Evolutionary conservation across 2,888 invertebrate genomes (phyloP).

Genomic region (Limnephilus marmoratus): DNA sequence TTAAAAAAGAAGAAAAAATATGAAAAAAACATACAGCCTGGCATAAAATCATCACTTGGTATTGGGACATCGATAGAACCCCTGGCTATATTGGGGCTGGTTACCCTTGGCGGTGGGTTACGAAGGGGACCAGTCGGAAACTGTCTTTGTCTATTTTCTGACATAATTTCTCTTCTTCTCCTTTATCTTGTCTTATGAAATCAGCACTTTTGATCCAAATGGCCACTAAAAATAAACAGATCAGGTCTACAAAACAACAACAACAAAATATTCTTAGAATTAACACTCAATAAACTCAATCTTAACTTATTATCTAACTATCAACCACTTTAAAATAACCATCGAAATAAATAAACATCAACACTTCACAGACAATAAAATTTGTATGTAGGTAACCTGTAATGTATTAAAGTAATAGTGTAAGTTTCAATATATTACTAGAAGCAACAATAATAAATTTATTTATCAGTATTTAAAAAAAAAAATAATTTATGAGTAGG

Average conservation of each 20-base stretch:
- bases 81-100: background rate
- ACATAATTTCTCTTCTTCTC: conserved; percentile 3
- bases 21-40: background rate
- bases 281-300: background rate
- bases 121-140: conserved; percentile 57
- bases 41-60: background rate
- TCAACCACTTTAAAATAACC: background rate
- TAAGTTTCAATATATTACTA: background rate
- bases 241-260: background rate
- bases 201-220: background rate
- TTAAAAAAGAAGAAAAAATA: background rate
- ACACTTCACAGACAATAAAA: background rate
- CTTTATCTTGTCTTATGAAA: background rate
- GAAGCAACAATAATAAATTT: background rate
- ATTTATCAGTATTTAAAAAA: background rate
- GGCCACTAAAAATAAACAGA: background rate
- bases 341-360: background rate
- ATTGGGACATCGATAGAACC: background rate
- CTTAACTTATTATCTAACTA: background rate
- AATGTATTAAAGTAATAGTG: background rate
- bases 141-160: conserved; percentile 61
- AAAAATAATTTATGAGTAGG: background rate
- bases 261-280: background rate
- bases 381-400: background rate
- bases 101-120: background rate